A percentile compares a stretch with the other conserved stretches of the same genome.
These are phyloP conservation scores for Dolichomitus sp. DNA, from an alignment of 2,888 invertebrate genomes.

Conservation along the genomic window DNA sequence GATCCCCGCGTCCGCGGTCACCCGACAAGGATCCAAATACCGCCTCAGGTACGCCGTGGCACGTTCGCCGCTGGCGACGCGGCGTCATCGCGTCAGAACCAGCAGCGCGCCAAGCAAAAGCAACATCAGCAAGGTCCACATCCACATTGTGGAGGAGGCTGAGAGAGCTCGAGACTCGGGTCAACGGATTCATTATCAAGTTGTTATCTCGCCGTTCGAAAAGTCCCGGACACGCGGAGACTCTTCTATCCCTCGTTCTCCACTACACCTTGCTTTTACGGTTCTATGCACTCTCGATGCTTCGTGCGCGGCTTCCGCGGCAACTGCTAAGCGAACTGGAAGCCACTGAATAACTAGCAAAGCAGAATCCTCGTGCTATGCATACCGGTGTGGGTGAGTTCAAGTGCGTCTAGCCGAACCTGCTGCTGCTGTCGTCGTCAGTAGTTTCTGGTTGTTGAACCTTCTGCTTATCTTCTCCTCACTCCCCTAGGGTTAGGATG, in stretches of 20 bases:
- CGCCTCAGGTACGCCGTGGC: conserved; percentile 61
- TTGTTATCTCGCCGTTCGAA: conserved; percentile 79
- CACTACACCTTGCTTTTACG: conserved; percentile 26
- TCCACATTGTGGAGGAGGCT: conserved; percentile 20
- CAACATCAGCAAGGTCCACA: conserved; percentile 12
- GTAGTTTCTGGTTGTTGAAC: conserved; percentile 10
- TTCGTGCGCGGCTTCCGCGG: conserved; percentile 58
- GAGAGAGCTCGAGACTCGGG: conserved; percentile 66
- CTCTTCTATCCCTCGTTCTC: conserved; percentile 34
- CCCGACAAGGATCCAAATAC: conserved; percentile 81
- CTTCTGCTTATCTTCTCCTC: conserved; percentile 12
- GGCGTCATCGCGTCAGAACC: conserved; percentile 40
- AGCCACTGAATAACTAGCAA: not conserved
- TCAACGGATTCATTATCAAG: conserved; percentile 80
- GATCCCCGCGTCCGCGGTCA: conserved; percentile 78
- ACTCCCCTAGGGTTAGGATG: not conserved
- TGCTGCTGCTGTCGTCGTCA: conserved; percentile 2
- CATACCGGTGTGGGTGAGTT: not conserved
- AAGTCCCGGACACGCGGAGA: conserved; percentile 72
- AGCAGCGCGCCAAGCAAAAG: conserved; percentile 33
- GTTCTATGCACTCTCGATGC: conserved; percentile 50
- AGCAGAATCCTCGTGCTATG: not conserved
- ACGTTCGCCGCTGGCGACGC: conserved; percentile 56
- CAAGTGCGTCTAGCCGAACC: conserved; percentile 17
- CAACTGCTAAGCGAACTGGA: conserved; percentile 54